phyloP scores from a whole-genome alignment of 2,888 invertebrate species.

The Spialia ferax region DNA sequence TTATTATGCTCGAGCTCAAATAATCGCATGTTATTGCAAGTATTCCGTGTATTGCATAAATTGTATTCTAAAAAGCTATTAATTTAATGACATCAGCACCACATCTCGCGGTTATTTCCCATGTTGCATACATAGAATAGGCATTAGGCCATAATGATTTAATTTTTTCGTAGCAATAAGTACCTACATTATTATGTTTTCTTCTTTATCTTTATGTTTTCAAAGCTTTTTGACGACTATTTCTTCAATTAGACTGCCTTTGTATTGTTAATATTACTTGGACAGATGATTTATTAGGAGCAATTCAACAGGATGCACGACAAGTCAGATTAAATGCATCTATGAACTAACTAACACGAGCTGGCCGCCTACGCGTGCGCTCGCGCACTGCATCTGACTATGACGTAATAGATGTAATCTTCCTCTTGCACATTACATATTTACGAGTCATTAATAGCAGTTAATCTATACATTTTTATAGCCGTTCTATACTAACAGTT shows the following conservation, averaged over 20 bases:
- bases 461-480: conserved; percentile 25
- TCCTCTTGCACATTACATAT: conserved; percentile 54
- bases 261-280: neutral
- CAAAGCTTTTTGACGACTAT: neutral
- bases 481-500: neutral
- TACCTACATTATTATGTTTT: too few species aligned
- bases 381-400: conserved; percentile 57
- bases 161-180: too few species aligned
- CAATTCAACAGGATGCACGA: conserved; percentile 7
- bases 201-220: too few species aligned
- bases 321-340: conserved; percentile 31
- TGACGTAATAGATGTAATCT: conserved; percentile 66
- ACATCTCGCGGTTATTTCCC: conserved; percentile 29
- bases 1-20: neutral
- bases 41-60: conserved; percentile 19
- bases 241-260: neutral
- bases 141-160: neutral
- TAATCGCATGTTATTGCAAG: conserved; percentile 15
- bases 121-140: conserved; percentile 3
- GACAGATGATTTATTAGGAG: conserved; percentile 10
- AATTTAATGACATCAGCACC: conserved; percentile 30
- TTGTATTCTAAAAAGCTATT: conserved; percentile 24
- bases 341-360: neutral
- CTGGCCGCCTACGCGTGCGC: conserved; percentile 46
- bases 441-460: conserved; percentile 44